A percentile compares a stretch with the other conserved stretches of the same genome.
These are phyloP conservation scores for Cynaeus angustus DNA, from an alignment of 2,888 invertebrate species.

Conservation along the genomic window DNA sequence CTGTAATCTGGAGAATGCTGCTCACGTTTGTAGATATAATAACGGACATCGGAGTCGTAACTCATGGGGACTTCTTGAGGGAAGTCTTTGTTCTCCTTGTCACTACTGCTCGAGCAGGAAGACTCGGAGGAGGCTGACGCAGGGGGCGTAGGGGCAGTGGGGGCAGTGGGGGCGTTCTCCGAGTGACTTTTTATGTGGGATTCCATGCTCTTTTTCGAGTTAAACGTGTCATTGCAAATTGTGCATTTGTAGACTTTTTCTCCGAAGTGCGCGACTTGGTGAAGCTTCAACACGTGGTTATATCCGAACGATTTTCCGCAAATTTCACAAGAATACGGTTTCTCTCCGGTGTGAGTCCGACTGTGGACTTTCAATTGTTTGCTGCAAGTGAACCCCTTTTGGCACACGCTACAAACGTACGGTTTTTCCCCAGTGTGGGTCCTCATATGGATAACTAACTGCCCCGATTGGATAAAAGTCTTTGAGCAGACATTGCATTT, in stretches of 20 bases:
- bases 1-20: conserved; percentile 60
- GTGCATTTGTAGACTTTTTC: conserved; percentile 95
- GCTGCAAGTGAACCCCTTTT: conserved; percentile 93
- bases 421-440: conserved; percentile 92
- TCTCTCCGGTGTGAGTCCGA: conserved; percentile 92
- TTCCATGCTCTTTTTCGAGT: conserved; percentile 93
- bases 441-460: conserved; percentile 91
- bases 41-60: conserved; percentile 67
- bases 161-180: conserved; percentile 72
- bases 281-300: conserved; percentile 91
- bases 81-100: conserved; percentile 73
- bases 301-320: conserved; percentile 94
- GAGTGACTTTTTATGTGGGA: conserved; percentile 88
- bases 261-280: conserved; percentile 90
- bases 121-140: conserved; percentile 68
- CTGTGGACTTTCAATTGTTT: conserved; percentile 94
- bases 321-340: conserved; percentile 93
- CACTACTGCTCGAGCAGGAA: conserved; percentile 65
- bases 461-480: conserved; percentile 93
- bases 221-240: conserved; percentile 92
- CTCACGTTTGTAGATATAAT: conserved; percentile 65
- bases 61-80: conserved; percentile 59
- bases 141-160: conserved; percentile 66
- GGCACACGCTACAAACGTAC: conserved; percentile 86
- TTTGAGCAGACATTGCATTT: conserved; percentile 91